Evolutionary conservation across 2,113 vertebrate genomes (phyloP).

Genomic region (Nesogale talazaci): DNA sequence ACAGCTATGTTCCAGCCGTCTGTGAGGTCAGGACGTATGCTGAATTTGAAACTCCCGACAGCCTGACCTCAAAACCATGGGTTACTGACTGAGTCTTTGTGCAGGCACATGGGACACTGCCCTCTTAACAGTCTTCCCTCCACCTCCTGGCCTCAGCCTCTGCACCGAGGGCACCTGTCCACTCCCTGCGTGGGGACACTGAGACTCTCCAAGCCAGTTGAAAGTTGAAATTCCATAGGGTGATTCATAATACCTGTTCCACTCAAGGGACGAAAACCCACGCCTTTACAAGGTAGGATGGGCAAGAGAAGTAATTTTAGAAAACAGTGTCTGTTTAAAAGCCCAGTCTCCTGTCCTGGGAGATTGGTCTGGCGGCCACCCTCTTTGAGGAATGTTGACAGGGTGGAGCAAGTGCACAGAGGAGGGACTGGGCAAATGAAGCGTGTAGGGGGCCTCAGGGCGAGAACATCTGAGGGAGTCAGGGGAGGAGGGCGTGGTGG

Average conservation of each 20-base stretch:
- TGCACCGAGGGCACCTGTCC: neutral
- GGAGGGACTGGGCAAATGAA: neutral
- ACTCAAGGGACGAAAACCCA: neutral
- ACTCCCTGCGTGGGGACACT: neutral
- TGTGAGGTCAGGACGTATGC: no score
- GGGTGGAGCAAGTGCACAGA: neutral
- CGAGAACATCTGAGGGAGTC: rapidly evolving
- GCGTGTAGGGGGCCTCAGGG: rapidly evolving
- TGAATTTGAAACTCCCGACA: neutral
- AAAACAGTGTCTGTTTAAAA: neutral
- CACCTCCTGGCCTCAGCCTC: neutral
- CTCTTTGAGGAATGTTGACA: neutral
- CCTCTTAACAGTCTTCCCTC: neutral
- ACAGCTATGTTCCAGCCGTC: neutral
- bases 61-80: rapidly evolving
- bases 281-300: no score
- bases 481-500: rapidly evolving
- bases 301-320: neutral
- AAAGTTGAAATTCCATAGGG: neutral
- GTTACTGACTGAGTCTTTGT: rapidly evolving
- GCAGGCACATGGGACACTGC: rapidly evolving
- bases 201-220: neutral
- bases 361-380: neutral
- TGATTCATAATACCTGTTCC: neutral
- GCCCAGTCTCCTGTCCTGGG: neutral